Conservation (phyloP, 2,888 invertebrate genomes). For the Camptogramma bilineatum region DNA sequence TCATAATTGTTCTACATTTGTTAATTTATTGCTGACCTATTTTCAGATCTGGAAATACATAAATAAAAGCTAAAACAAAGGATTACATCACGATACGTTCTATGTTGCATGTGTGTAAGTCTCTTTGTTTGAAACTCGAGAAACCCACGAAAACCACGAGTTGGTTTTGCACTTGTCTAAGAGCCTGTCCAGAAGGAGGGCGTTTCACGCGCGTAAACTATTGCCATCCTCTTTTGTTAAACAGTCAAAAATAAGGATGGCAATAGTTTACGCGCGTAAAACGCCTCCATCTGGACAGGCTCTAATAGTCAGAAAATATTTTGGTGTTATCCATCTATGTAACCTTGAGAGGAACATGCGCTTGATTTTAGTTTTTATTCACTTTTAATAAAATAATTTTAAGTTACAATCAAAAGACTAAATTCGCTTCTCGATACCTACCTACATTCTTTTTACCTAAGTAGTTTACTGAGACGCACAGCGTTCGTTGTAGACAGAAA, state of each 20-base stretch:
- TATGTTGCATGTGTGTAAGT: neutral
- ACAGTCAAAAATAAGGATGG: too few species aligned
- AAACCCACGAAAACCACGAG: constrained; percentile 10
- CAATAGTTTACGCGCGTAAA: too few species aligned
- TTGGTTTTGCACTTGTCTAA: neutral
- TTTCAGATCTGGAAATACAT: constrained; percentile 17
- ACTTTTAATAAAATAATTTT: too few species aligned
- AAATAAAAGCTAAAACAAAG: constrained; percentile 18
- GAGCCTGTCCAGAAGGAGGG: too few species aligned
- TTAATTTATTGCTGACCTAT: constrained; percentile 21
- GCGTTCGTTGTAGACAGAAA: neutral
- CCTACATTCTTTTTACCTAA: too few species aligned
- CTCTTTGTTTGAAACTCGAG: neutral
- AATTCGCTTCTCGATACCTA: too few species aligned
- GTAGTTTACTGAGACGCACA: too few species aligned
- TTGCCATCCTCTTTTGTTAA: too few species aligned
- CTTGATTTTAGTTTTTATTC: too few species aligned
- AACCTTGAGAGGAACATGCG: neutral
- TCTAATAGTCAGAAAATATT: neutral
- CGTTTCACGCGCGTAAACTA: too few species aligned
- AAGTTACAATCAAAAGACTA: neutral
- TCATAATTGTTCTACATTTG: constrained; percentile 1
- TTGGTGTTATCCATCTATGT: neutral
- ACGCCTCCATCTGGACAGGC: too few species aligned
- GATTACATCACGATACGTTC: constrained; percentile 24